phyloP scores from a whole-genome alignment of 2,797 vertebrate species.

The Sebastes diaconus region DNA sequence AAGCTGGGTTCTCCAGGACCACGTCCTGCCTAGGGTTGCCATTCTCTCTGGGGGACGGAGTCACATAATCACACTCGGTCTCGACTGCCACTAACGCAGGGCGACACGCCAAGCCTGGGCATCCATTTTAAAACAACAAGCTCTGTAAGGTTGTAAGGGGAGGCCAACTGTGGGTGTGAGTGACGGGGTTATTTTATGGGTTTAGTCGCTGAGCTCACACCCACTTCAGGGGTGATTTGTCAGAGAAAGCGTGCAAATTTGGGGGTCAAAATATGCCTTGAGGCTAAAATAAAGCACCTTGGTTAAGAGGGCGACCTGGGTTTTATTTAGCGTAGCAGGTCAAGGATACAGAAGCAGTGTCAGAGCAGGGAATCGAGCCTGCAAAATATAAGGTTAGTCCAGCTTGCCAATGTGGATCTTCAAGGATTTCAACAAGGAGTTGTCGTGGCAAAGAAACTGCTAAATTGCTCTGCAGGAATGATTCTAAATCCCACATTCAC shows the following conservation, averaged over 20 bases:
- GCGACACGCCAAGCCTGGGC: slow-evolving; percentile 85
- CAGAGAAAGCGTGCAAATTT: slow-evolving; percentile 64
- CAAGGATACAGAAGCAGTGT: slow-evolving; percentile 79
- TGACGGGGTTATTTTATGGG: slow-evolving; percentile 76
- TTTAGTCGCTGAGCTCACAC: slow-evolving; percentile 74
- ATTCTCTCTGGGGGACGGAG: slow-evolving; percentile 89
- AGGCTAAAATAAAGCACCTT: slow-evolving; percentile 73
- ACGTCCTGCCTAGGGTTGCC: slow-evolving; percentile 91
- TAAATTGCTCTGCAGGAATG: slow-evolving; percentile 56
- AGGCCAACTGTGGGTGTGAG: slow-evolving; percentile 70
- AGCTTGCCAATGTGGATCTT: slow-evolving; percentile 64
- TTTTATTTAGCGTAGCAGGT: slow-evolving; percentile 78
- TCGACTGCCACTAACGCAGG: slow-evolving; percentile 77
- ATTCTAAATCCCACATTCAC: slow-evolving; percentile 67
- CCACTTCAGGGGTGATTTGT: slow-evolving; percentile 48
- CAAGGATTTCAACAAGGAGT: slow-evolving; percentile 57
- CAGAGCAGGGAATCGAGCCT: slow-evolving; percentile 72
- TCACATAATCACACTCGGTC: slow-evolving; percentile 85
- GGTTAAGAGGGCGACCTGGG: slow-evolving; percentile 73
- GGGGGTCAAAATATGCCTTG: slow-evolving; percentile 61
- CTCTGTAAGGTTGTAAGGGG: slow-evolving; percentile 68
- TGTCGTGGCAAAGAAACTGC: slow-evolving; percentile 55
- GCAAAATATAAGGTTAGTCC: slow-evolving; percentile 80
- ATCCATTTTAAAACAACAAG: slow-evolving; percentile 85
- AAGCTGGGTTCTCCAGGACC: slow-evolving; percentile 89